phyloP scores from a whole-genome alignment of 1,140 invertebrate species.

The Stegodyphus dumicola region DNA sequence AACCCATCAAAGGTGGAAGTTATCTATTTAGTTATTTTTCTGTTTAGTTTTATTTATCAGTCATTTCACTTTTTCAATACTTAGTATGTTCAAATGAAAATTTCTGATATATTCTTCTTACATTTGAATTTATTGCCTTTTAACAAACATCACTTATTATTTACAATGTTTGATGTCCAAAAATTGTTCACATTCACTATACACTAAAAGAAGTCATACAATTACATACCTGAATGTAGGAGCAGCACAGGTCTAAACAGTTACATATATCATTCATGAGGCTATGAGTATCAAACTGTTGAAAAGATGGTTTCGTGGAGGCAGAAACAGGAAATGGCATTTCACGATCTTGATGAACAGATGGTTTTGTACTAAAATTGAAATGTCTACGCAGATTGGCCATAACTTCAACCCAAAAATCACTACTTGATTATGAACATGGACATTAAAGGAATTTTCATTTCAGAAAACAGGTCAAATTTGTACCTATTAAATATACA shows the following conservation, averaged over 20 bases:
- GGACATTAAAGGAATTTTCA: no score
- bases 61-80: background rate
- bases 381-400: conserved; percentile 52
- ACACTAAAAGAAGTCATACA: background rate
- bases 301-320: conserved; percentile 2
- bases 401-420: conserved; percentile 17
- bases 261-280: conserved; percentile 46
- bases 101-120: background rate
- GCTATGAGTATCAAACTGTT: conserved; percentile 37
- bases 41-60: background rate
- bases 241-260: conserved; percentile 42
- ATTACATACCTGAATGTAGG: conserved; percentile 51
- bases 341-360: background rate
- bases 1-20: no score
- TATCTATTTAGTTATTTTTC: no score
- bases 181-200: background rate
- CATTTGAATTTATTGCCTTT: background rate
- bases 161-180: background rate
- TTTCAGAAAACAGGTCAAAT: no score
- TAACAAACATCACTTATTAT: background rate
- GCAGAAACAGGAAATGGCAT: background rate
- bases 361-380: conserved; percentile 43
- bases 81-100: background rate
- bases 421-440: no score
- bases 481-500: no score